A percentile compares a stretch with the other conserved stretches of the same genome.
Evolutionary conservation across 2,888 invertebrate species (phyloP).

Genomic region (Brenthis ino): DNA sequence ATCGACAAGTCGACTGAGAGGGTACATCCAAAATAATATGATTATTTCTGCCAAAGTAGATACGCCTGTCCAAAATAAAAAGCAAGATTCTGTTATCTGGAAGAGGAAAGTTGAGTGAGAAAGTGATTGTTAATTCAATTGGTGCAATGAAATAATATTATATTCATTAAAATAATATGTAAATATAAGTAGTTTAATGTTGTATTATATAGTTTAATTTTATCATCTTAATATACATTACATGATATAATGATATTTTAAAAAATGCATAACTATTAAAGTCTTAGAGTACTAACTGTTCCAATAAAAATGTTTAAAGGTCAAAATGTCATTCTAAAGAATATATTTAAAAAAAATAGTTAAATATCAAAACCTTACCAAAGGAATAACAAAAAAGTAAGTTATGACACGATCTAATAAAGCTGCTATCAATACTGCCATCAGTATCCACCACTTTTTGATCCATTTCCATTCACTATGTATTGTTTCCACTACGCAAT

Average conservation of each 20-base stretch:
- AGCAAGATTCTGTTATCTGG: slow-evolving; percentile 44
- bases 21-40: slow-evolving; percentile 52
- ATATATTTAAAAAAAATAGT: not conserved
- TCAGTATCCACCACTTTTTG: slow-evolving; percentile 39
- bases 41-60: slow-evolving; percentile 47
- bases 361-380: not conserved
- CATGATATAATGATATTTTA: too few relatives aligned
- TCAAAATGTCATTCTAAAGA: too few relatives aligned
- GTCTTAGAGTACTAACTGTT: too few relatives aligned
- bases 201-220: too few relatives aligned
- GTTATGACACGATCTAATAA: not conserved
- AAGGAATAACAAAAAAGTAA: not conserved
- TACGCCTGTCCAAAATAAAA: slow-evolving; percentile 44
- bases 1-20: slow-evolving; percentile 55
- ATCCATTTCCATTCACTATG: slow-evolving; percentile 44
- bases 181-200: too few relatives aligned
- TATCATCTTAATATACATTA: too few relatives aligned
- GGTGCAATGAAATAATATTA: too few relatives aligned
- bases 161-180: too few relatives aligned
- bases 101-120: slow-evolving; percentile 19
- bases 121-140: not conserved
- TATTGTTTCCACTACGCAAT: slow-evolving; percentile 53
- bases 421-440: slow-evolving; percentile 11
- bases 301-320: too few relatives aligned
- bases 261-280: too few relatives aligned